A percentile compares a stretch with the other conserved stretches of the same genome.
phyloP scores from a whole-genome alignment of 2,888 invertebrate species.

The Theodoxus fluviatilis region DNA sequence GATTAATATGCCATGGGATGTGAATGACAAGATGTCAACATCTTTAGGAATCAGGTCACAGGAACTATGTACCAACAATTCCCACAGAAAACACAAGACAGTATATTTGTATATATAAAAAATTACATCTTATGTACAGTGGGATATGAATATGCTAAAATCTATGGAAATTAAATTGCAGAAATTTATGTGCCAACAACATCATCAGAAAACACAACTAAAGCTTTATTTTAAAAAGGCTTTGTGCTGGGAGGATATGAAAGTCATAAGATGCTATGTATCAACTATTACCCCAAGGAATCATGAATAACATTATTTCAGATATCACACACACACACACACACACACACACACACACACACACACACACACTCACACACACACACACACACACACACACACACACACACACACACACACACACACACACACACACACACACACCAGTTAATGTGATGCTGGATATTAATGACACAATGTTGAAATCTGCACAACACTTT shows the following conservation, averaged over 20 bases:
- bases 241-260: neutral
- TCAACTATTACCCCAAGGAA: neutral
- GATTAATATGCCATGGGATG: too few relatives aligned
- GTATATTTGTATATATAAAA: too few relatives aligned
- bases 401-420: neutral
- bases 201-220: neutral
- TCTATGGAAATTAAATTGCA: too few relatives aligned
- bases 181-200: too few relatives aligned
- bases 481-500: too few relatives aligned
- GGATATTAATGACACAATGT: neutral
- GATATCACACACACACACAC: neutral
- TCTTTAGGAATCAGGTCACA: too few relatives aligned
- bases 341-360: neutral
- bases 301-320: neutral
- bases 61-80: too few relatives aligned
- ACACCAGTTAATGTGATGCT: neutral
- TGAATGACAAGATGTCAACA: too few relatives aligned
- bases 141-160: too few relatives aligned
- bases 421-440: constrained; percentile 5
- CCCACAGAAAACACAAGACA: too few relatives aligned
- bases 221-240: neutral
- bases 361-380: neutral
- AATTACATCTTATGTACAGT: too few relatives aligned
- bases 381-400: constrained; percentile 17
- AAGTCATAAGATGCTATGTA: neutral